Conservation (phyloP, 1,140 invertebrate species). For the Drosophila lowei region DNA sequence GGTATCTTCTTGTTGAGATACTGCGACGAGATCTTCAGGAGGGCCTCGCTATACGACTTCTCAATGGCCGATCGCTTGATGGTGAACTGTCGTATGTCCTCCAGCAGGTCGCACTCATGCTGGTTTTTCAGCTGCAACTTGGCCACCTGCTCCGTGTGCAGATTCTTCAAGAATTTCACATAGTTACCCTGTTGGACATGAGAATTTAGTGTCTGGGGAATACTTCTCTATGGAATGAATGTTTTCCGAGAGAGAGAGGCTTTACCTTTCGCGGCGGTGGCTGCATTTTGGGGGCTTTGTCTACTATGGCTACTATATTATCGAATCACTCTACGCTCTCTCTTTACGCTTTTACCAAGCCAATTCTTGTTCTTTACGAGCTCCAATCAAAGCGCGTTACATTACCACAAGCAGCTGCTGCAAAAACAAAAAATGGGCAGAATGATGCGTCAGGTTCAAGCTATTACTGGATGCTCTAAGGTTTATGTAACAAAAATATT, state of each 20-base stretch:
- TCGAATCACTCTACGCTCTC: conserved; percentile 33
- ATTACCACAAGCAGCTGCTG: conserved; percentile 74
- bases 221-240: not conserved
- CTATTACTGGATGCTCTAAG: conserved; percentile 50
- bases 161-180: conserved; percentile 94
- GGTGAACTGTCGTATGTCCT: conserved; percentile 96
- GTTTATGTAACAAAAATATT: conserved; percentile 59
- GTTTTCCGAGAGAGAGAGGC: not conserved
- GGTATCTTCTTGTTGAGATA: conserved; percentile 96
- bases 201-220: not conserved
- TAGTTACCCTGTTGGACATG: conserved; percentile 89
- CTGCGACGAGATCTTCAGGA: conserved; percentile 94
- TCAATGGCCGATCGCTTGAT: conserved; percentile 96
- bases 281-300: conserved; percentile 74
- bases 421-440: conserved; percentile 15
- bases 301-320: conserved; percentile 21
- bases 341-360: conserved; percentile 5
- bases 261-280: conserved; percentile 82
- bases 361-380: conserved; percentile 27
- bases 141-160: conserved; percentile 95
- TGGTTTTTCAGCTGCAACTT: conserved; percentile 97
- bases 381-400: conserved; percentile 56
- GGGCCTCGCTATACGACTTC: conserved; percentile 96
- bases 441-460: not conserved
- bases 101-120: conserved; percentile 96